Evolutionary conservation across 2,888 invertebrate species (phyloP), one percentile per base, ranked within the genome.

Genomic region (Selenia dentaria): DNA sequence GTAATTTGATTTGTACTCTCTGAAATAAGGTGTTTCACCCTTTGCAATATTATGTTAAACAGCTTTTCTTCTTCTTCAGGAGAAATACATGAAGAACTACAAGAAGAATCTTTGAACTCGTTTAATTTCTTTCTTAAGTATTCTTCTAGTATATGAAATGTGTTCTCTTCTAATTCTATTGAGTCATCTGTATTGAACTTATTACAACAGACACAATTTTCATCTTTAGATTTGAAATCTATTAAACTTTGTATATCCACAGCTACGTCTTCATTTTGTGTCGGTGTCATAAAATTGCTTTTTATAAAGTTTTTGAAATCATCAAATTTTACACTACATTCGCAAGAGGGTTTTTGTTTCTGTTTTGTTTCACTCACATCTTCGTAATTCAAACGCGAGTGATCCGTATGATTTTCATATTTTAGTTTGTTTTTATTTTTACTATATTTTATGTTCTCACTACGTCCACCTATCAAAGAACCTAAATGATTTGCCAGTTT

Each of bases 131-230:
- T 62, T 62, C 71, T 82, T 12, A 89, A 66, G 57, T 88, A 76
- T 43, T 85, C 75, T 57, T 81, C 74, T 34, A 89, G 59, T 49
- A 89, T 74, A 45, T 79, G 60, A 66, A 85, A 89, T 20, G 81
- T 66, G 54, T 90, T 89, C 0, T 76, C 55, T 73, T 89, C 88
- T 53, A 90, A 70, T 31, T 90, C 79, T 35, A 67, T 69, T 16
- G 71, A 62, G 29, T 71, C 64, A 12, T 74, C 75, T 18, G 35
- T 20, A 45, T 63, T 59, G n/a, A 47, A 31, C 26, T 22, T 42
- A 18, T 62, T 53, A 49, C 83, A 85, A 57, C 86, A 88, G 36
- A 83, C 54, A 58, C 88, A 85, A 36, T 57, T 51, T 47, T 70
- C 64, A 26, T 56, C 34, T 10, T 28, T 54, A 3, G 43, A 31